Conservation (phyloP, 1,140 invertebrate species). For the Lasaia peninsularis region DNA sequence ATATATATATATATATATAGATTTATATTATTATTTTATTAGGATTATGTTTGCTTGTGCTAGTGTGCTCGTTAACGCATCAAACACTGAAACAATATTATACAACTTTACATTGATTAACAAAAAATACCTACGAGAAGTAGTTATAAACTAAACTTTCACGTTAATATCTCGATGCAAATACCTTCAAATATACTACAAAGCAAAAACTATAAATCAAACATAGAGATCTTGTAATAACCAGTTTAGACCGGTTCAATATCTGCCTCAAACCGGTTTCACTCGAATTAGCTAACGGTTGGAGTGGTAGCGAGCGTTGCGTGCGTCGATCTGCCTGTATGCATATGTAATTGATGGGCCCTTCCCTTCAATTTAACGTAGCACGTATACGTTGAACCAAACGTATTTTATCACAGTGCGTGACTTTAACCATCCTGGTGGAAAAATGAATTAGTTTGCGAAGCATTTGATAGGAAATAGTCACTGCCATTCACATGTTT, state of each 20-base stretch:
- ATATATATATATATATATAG: no score
- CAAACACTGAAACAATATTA: no score
- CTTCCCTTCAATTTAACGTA: slow-evolving; percentile 53
- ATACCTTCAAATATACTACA: neutral
- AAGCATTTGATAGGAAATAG: neutral
- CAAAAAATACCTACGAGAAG: no score
- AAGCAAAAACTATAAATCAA: slow-evolving; percentile 26
- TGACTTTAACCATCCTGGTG: slow-evolving; percentile 8
- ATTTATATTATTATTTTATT: no score
- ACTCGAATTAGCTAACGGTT: slow-evolving; percentile 50
- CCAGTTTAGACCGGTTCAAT: slow-evolving; percentile 40
- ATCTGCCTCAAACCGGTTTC: slow-evolving; percentile 50
- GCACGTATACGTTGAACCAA: slow-evolving; percentile 32
- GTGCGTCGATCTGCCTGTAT: slow-evolving; percentile 42
- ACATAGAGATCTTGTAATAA: slow-evolving; percentile 38
- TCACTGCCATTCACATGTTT: no score
- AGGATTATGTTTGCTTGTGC: no score
- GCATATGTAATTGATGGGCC: slow-evolving; percentile 56
- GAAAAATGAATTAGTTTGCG: slow-evolving; percentile 15
- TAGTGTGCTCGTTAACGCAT: no score
- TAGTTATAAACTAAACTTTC: no score
- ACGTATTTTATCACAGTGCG: slow-evolving; percentile 35
- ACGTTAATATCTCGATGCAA: no score
- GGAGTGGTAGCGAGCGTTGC: slow-evolving; percentile 40
- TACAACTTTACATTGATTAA: no score